These are phyloP conservation scores for Dendroctonus valens DNA, from an alignment of 1,140 invertebrate genomes.

Conservation along the genomic window DNA sequence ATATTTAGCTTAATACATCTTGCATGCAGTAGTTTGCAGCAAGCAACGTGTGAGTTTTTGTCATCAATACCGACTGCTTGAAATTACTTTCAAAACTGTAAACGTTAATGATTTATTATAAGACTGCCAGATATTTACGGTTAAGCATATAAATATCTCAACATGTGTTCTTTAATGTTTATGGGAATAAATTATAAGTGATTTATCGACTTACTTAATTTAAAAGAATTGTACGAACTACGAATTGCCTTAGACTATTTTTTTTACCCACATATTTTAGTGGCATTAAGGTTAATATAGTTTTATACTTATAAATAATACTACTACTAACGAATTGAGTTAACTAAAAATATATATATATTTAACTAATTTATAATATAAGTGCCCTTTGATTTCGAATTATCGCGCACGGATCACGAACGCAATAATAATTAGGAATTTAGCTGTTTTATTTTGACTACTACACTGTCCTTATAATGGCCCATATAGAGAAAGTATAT, in stretches of 20 bases:
- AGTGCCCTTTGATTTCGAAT: slow-evolving; percentile 7
- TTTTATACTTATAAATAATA: slow-evolving; percentile 13
- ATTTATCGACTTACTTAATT: neutral
- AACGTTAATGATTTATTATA: slow-evolving; percentile 3
- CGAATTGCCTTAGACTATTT: slow-evolving; percentile 1
- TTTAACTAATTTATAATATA: slow-evolving; percentile 6
- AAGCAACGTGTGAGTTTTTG: no score
- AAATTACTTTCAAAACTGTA: neutral
- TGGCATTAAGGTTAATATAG: slow-evolving; percentile 10
- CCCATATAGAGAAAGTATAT: slow-evolving; percentile 21
- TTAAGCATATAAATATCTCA: slow-evolving; percentile 12
- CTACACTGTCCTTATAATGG: slow-evolving; percentile 17
- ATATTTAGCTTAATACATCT: no score
- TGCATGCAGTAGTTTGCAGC: no score
- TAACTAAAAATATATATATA: slow-evolving; percentile 4
- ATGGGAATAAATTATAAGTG: slow-evolving; percentile 11
- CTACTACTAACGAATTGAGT: slow-evolving; percentile 12
- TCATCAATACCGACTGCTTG: neutral
- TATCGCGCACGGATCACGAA: slow-evolving; percentile 14
- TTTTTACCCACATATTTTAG: slow-evolving; percentile 18
- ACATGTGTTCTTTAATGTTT: slow-evolving; percentile 25
- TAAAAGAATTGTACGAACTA: neutral
- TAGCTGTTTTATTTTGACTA: slow-evolving; percentile 9
- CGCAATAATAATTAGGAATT: slow-evolving; percentile 14
- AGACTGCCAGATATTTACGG: slow-evolving; percentile 20